Evolutionary conservation across 30 jellyfish, hydroid and myxozoan genomes (phyloP).

Genomic region (Chironex yamaguchii): DNA sequence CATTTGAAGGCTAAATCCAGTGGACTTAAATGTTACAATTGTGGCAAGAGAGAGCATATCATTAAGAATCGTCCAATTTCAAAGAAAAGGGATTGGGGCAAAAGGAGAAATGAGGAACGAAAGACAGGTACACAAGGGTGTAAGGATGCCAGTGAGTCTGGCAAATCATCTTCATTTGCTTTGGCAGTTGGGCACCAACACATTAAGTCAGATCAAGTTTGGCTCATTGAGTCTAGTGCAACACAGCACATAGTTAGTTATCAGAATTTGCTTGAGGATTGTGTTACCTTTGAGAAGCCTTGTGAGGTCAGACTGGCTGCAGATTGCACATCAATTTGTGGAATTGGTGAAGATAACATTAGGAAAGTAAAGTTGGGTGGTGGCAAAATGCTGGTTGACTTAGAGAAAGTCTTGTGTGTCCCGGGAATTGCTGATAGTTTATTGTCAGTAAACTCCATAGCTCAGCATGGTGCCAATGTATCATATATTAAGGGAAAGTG

Average conservation of each 20-base stretch:
- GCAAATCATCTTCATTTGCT: background rate
- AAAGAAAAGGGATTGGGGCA: background rate
- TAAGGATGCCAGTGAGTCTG: background rate
- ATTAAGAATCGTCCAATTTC: background rate
- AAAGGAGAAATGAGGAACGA: background rate
- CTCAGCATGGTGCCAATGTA: conserved; percentile 36
- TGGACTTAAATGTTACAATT: background rate
- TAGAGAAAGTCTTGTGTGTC: conserved; percentile 34
- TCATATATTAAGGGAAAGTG: conserved; percentile 1
- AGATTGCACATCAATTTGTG: background rate
- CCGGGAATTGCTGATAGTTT: conserved; percentile 38
- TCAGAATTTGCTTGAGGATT: background rate
- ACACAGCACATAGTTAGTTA: background rate
- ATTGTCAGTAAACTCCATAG: conserved; percentile 26
- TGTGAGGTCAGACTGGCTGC: background rate
- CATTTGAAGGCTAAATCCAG: background rate
- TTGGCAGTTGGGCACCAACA: background rate
- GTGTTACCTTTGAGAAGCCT: background rate
- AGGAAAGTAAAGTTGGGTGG: background rate
- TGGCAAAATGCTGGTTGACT: background rate
- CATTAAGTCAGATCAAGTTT: background rate
- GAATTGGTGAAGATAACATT: background rate
- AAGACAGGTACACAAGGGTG: background rate
- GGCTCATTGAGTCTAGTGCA: background rate
- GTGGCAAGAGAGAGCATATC: background rate